Base-by-base conservation (phyloP, 2,113 vertebrate species). In the Scatophagus argus region DNA sequence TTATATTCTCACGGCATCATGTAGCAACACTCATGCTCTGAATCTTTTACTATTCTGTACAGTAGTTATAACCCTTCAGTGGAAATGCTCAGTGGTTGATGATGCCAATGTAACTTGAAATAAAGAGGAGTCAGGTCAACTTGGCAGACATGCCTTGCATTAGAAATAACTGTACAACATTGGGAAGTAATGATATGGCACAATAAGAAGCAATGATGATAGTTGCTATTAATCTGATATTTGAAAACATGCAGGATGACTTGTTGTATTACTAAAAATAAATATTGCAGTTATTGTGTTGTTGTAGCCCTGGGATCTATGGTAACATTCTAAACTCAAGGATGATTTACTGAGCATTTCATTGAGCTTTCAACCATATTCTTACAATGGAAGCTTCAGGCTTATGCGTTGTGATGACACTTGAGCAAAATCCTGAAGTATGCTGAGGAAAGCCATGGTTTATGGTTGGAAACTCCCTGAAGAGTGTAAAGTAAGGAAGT, bases 1-100 rank as follows among this genome's bases (percentile, higher is more conserved):
- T 75, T 82, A 77, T 86, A 72, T 81, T 54, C 67, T 52, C 25
- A 52, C 65, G 80, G 82, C 70, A 51, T 83, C 72, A 71, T 88
- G 89, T 89, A 91, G 88, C 88, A 86, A 8, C 41, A 74, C 47
- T 84, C 25, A 8, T 86, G 67, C 72, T 82, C 73, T 83, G 46
- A 76, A 62, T 56, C n/a, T 34, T 80, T 79, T 34, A 31, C 67
- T 69, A 21, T 68, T 63, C 12, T 74, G 8, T 23, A 25, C 19
- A 12, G 13, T 54, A 47, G 23, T 68, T 62, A 38, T 27, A 46
- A n/a, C 11, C 12, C 41, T 21, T 69, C 39, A 67, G 46, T 70
- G 29, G 47, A 73, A 83, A 60, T 41, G 1, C 38, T 65, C 21
- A 34, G 52, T 31, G 52, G 56, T n/a, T 69, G 44, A 67, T 61